Evolutionary conservation across 1,140 invertebrate genomes (phyloP).

Genomic region (Listronotus bonariensis): DNA sequence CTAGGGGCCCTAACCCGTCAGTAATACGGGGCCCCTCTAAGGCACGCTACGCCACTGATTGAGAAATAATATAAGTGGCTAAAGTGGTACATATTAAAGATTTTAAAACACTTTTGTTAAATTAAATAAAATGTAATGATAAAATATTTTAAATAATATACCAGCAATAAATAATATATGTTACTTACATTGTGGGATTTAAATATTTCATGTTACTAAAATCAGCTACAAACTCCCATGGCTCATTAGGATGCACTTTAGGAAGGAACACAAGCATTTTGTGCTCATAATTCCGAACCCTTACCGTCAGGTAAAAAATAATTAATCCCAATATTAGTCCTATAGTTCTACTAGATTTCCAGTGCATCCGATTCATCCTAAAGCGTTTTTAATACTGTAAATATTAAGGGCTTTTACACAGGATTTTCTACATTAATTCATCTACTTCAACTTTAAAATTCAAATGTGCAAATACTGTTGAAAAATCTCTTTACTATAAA

Average conservation of each 20-base stretch:
- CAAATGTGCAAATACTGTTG: constrained; percentile 1
- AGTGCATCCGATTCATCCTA: constrained; percentile 43
- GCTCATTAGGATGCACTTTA: constrained; percentile 62
- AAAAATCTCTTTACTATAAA: not conserved
- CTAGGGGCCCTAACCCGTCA: too few species aligned
- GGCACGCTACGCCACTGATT: too few species aligned
- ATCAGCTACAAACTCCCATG: constrained; percentile 75
- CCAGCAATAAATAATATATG: constrained; percentile 6
- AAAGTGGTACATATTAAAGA: too few species aligned
- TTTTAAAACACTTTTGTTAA: too few species aligned
- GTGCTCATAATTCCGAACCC: constrained; percentile 44
- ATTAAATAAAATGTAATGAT: too few species aligned
- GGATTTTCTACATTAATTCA: too few species aligned
- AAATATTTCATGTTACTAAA: constrained; percentile 73
- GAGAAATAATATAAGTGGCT: too few species aligned
- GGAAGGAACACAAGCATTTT: constrained; percentile 37
- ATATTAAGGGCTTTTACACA: too few species aligned
- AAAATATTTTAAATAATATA: not conserved
- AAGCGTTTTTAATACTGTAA: not conserved
- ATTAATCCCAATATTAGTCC: constrained; percentile 30
- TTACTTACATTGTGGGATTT: constrained; percentile 73
- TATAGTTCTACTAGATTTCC: constrained; percentile 38
- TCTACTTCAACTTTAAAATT: not conserved
- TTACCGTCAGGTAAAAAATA: constrained; percentile 40
- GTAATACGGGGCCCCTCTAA: too few species aligned